Percentiles rank a stretch among this genome's conserved stretches.
These are phyloP conservation scores for Cossypha heuglini DNA, from an alignment of 2,797 vertebrate genomes.

Conservation along the genomic window DNA sequence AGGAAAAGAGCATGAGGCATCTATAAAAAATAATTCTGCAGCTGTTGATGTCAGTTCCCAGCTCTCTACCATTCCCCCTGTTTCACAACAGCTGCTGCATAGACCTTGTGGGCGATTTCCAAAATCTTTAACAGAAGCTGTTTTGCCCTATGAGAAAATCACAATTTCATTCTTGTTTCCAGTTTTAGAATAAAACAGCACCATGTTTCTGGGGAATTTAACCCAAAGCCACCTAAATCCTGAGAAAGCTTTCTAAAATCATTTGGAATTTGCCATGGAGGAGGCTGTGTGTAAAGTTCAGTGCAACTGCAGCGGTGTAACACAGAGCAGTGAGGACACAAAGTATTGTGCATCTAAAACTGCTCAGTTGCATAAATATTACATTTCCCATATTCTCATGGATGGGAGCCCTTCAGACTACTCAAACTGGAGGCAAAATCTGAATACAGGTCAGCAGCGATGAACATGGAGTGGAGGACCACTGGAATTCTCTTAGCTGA, in stretches of 20 bases:
- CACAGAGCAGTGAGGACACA: neutral
- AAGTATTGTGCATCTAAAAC: neutral
- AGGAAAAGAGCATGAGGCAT: neutral
- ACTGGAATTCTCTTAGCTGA: neutral
- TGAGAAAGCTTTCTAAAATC: neutral
- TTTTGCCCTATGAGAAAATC: neutral
- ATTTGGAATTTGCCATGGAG: neutral
- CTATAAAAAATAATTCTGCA: constrained; percentile 26
- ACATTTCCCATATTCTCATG: neutral
- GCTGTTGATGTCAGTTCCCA: constrained; percentile 16
- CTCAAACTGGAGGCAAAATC: neutral
- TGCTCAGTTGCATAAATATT: neutral
- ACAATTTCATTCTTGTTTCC: neutral
- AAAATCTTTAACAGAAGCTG: neutral
- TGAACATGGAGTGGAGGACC: accelerated
- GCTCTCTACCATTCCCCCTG: neutral
- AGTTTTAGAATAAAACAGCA: neutral
- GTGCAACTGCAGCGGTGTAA: accelerated
- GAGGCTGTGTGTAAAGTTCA: neutral
- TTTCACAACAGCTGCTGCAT: constrained; percentile 15
- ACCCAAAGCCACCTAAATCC: neutral
- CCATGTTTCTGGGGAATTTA: neutral
- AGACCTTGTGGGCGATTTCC: neutral
- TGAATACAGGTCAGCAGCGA: neutral
- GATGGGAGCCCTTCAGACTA: neutral